phyloP scores from a whole-genome alignment of 2,113 vertebrate genomes.

The Cepphus grylle region DNA sequence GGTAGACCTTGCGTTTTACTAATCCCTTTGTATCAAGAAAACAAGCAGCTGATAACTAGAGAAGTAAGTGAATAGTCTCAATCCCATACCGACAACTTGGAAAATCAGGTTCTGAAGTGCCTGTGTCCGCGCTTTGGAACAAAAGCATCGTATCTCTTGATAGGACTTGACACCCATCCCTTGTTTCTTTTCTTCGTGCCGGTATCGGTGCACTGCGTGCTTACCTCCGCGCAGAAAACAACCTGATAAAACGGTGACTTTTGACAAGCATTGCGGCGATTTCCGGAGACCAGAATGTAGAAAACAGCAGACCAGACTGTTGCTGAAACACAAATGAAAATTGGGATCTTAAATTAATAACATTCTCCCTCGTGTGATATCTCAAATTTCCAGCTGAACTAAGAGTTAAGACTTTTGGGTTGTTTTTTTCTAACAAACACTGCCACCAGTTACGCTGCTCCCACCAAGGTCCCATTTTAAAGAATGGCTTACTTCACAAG shows the following conservation, averaged over 20 bases:
- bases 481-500: not conserved
- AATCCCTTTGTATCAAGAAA: not conserved
- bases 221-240: not conserved
- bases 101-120: not conserved
- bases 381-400: not conserved
- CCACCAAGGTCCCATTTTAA: not conserved
- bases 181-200: not conserved
- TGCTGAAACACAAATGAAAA: not conserved
- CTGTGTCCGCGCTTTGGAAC: accelerated
- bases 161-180: not conserved
- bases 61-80: not conserved
- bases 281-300: not conserved
- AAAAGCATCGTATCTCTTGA: not conserved
- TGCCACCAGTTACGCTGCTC: not conserved
- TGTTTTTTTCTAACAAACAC: not conserved
- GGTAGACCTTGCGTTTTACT: not conserved
- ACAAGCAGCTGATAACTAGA: not conserved
- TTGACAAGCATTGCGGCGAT: not conserved
- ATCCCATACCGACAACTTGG: not conserved
- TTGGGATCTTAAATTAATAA: not conserved
- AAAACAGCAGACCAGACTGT: not conserved
- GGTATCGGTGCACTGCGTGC: not conserved
- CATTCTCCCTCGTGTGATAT: not conserved
- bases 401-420: not conserved
- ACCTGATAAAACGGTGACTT: not conserved